These are phyloP conservation scores for Umimayanthus kanabou DNA, from an alignment of 92 coral and sea anemone species.

Conservation along the genomic window DNA sequence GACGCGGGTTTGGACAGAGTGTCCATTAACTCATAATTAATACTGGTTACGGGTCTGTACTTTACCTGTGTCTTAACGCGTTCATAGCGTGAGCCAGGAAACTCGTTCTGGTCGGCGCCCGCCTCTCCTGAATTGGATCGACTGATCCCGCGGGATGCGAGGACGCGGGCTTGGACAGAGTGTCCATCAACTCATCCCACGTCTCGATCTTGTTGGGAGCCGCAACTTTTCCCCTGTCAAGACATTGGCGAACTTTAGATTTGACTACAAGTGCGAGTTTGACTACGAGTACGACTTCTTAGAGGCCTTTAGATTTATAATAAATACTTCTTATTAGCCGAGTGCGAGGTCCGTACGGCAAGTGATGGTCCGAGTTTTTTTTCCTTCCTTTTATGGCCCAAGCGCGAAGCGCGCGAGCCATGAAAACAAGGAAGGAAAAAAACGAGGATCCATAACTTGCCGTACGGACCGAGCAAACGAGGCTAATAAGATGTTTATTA, in stretches of 20 bases:
- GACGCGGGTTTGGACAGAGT: slow-evolving; percentile 48
- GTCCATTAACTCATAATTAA: slow-evolving; percentile 44
- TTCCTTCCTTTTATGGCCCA: too few species aligned
- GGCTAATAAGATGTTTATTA: too few species aligned
- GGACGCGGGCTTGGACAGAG: slow-evolving; percentile 46
- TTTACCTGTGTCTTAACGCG: slow-evolving; percentile 33
- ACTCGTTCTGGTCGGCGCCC: slow-evolving; percentile 38
- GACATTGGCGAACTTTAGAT: neutral
- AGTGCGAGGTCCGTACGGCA: too few species aligned
- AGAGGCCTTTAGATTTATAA: too few species aligned
- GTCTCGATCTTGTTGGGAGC: slow-evolving; percentile 43
- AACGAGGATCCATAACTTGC: too few species aligned
- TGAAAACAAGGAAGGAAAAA: too few species aligned
- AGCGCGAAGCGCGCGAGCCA: too few species aligned
- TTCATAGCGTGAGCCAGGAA: slow-evolving; percentile 36
- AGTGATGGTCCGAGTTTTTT: too few species aligned
- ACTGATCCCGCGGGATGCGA: slow-evolving; percentile 33
- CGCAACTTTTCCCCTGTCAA: slow-evolving; percentile 28
- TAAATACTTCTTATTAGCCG: too few species aligned
- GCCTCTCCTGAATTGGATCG: slow-evolving; percentile 25
- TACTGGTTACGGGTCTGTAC: neutral
- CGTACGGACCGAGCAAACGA: too few species aligned
- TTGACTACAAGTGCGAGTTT: too few species aligned
- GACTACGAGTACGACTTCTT: too few species aligned
- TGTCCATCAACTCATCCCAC: slow-evolving; percentile 62